Conservation (phyloP, 2,888 invertebrate genomes). For the Macrophya alboannulata region DNA sequence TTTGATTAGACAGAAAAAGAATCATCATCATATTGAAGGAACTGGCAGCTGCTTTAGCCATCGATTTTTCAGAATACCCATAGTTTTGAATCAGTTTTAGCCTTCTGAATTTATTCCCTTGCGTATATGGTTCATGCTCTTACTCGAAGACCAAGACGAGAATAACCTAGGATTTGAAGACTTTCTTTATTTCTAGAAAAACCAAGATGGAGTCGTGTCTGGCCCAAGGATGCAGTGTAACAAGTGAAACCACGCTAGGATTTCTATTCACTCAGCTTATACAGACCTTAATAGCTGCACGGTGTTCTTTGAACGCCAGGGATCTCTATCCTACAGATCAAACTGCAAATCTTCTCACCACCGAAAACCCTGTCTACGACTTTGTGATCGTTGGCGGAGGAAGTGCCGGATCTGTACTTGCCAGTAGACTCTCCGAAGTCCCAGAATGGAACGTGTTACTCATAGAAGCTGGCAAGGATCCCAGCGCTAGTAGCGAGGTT, state of each 20-base stretch:
- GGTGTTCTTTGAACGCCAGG: conserved; percentile 83
- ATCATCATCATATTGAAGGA: not conserved
- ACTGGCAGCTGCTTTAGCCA: no score
- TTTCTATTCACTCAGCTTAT: conserved; percentile 83
- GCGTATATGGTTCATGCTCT: not conserved
- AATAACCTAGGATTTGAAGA: not conserved
- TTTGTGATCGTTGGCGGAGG: conserved; percentile 80
- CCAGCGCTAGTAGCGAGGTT: conserved; percentile 79
- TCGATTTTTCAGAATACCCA: not conserved
- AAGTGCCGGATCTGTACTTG: conserved; percentile 82
- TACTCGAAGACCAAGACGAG: not conserved
- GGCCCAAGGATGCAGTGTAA: conserved; percentile 62
- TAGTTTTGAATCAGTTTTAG: not conserved
- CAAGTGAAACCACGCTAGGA: conserved; percentile 76
- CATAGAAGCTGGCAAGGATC: conserved; percentile 82
- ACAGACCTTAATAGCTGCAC: conserved; percentile 83
- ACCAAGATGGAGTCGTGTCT: conserved; percentile 69
- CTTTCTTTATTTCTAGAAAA: not conserved
- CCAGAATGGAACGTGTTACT: conserved; percentile 80
- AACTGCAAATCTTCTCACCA: conserved; percentile 77
- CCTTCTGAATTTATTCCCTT: not conserved
- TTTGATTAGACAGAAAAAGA: not conserved
- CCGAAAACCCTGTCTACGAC: conserved; percentile 70
- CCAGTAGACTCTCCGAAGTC: conserved; percentile 80
- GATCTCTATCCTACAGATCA: conserved; percentile 83